A percentile compares a stretch with the other conserved stretches of the same genome.
Conservation (phyloP, 2,113 vertebrate genomes). For the Geothlypis trichas region DNA sequence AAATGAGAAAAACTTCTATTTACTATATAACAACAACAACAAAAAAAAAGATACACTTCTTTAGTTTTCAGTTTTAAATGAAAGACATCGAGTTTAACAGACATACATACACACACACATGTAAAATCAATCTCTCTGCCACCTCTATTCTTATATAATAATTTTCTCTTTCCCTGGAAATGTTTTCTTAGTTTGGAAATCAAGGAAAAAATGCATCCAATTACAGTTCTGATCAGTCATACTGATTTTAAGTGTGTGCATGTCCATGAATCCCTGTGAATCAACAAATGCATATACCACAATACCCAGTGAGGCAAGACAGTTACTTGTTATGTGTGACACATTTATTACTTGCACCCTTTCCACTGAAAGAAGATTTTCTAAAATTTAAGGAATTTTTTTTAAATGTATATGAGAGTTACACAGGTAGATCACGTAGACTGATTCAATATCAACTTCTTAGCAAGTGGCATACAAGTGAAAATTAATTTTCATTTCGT, state of each 20-base stretch:
- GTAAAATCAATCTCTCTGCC: not conserved
- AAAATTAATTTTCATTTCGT: not conserved
- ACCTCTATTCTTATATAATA: fast-evolving
- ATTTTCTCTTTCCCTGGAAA: not conserved
- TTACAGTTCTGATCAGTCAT: not conserved
- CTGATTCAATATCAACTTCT: not conserved
- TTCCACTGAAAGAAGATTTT: not conserved
- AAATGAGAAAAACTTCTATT: not conserved
- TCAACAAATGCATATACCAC: not conserved
- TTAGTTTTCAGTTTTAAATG: not conserved
- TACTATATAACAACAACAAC: not conserved
- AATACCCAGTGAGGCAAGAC: not conserved
- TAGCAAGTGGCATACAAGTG: not conserved
- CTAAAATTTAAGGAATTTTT: not conserved
- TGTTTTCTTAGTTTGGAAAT: not conserved
- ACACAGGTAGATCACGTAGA: not conserved
- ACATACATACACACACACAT: not conserved
- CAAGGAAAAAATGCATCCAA: not conserved
- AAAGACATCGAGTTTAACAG: not conserved
- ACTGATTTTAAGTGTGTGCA: not conserved
- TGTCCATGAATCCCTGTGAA: not conserved
- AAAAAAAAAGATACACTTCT: not conserved
- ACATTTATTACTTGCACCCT: not conserved
- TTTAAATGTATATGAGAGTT: not conserved
- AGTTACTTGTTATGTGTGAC: not conserved